phyloP scores from a whole-genome alignment of 2,113 vertebrate species.

The Sinocyclocheilus grahami region DNA sequence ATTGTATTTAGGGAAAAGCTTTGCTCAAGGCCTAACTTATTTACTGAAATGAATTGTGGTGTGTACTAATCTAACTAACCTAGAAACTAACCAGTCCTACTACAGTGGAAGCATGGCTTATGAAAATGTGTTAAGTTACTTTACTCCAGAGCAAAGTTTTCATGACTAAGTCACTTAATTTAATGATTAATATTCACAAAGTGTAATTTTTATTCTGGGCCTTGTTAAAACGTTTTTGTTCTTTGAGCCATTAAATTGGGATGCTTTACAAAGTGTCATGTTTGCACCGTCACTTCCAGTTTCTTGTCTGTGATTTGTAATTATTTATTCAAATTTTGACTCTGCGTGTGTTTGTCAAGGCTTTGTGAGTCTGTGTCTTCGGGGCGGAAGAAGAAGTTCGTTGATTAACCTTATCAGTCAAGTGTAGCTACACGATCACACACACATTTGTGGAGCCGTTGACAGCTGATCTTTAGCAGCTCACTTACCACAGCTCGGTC shows the following conservation, averaged over 20 bases:
- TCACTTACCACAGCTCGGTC: neutral
- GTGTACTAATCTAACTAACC: neutral
- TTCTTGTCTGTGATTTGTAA: neutral
- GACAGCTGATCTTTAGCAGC: constrained; percentile 18
- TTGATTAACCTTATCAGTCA: constrained; percentile 13
- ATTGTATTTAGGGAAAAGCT: no score
- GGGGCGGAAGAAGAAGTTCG: neutral
- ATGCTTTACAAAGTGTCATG: neutral
- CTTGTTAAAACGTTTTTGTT: neutral
- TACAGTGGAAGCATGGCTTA: neutral
- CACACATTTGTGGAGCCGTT: neutral
- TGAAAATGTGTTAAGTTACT: neutral
- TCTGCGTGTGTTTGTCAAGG: neutral
- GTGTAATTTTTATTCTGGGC: neutral
- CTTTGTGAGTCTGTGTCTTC: neutral
- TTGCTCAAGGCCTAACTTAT: no score
- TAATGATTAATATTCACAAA: neutral
- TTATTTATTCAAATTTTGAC: constrained; percentile 11
- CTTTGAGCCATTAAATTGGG: no score
- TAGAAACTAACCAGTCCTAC: neutral
- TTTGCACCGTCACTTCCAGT: neutral
- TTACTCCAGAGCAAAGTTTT: neutral
- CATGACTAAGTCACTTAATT: neutral
- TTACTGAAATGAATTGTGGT: neutral
- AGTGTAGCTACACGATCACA: neutral